phyloP scores from a whole-genome alignment of 2,113 vertebrate genomes.

The Theristicus caerulescens region DNA sequence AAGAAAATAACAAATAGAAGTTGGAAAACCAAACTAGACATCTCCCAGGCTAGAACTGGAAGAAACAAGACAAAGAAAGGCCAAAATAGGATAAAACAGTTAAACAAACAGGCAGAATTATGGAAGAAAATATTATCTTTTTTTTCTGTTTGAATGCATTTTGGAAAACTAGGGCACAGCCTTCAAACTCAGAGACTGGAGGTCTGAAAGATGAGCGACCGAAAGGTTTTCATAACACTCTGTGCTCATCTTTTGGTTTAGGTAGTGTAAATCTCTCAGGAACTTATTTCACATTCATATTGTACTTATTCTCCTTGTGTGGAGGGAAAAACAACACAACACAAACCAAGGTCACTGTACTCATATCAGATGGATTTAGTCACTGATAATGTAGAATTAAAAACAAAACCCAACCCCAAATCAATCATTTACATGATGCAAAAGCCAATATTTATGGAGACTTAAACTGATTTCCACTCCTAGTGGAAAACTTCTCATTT shows the following conservation, averaged over 20 bases:
- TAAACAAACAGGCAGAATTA: background rate
- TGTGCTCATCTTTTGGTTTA: background rate
- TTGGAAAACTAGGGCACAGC: background rate
- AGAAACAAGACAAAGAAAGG: background rate
- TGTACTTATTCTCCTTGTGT: background rate
- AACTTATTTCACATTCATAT: background rate
- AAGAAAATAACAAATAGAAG: background rate
- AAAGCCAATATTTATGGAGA: background rate
- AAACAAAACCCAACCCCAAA: too few relatives aligned
- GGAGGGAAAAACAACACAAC: background rate
- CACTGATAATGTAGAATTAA: background rate
- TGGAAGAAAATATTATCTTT: background rate
- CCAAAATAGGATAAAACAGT: background rate
- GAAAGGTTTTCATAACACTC: background rate
- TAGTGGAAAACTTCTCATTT: background rate
- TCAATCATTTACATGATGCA: background rate
- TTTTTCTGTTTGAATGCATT: background rate
- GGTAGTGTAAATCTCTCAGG: background rate
- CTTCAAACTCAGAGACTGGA: background rate
- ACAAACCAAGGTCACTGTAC: background rate
- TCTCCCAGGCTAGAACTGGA: background rate
- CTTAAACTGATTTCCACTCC: background rate
- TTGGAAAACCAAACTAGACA: background rate
- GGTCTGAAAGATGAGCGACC: background rate
- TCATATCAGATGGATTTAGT: background rate